Percentiles rank a stretch among this genome's conserved stretches.
Conservation (phyloP, 23 tunicate genomes). For the Halocynthia roretzi region DNA sequence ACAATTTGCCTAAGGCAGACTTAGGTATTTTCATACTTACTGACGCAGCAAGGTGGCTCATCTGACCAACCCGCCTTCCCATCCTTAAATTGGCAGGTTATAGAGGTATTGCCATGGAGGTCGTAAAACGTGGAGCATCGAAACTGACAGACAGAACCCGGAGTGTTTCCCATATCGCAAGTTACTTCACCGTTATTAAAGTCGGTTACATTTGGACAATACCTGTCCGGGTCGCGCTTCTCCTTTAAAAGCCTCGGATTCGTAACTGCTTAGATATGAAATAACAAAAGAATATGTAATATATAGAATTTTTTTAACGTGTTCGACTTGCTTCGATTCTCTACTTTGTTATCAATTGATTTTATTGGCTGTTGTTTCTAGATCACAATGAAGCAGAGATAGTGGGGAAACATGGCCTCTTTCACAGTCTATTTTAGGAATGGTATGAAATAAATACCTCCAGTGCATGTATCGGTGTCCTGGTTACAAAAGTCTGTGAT, state of each 20-base stretch:
- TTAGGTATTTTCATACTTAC: neutral
- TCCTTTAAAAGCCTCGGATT: neutral
- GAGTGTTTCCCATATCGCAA: neutral
- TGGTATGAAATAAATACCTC: neutral
- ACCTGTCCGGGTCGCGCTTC: neutral
- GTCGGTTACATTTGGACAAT: neutral
- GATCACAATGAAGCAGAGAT: too few relatives aligned
- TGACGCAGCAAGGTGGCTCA: neutral
- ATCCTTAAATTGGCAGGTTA: neutral
- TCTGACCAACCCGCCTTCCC: neutral
- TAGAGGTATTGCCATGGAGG: neutral
- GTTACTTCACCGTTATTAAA: neutral
- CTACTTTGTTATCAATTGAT: too few relatives aligned
- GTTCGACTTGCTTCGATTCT: too few relatives aligned
- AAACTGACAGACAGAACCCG: neutral
- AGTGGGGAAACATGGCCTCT: too few relatives aligned
- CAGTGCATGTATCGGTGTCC: constrained; percentile 16
- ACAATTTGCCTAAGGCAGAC: neutral
- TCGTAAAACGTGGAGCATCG: neutral
- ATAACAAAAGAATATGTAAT: too few relatives aligned
- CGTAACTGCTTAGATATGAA: neutral
- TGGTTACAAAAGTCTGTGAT: constrained; percentile 51
- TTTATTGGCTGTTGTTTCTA: too few relatives aligned
- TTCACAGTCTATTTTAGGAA: too few relatives aligned
- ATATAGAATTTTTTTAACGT: too few relatives aligned